These are phyloP conservation scores for Pseudobourletiella spinata DNA, from an alignment of 1,140 invertebrate genomes.

Conservation along the genomic window DNA sequence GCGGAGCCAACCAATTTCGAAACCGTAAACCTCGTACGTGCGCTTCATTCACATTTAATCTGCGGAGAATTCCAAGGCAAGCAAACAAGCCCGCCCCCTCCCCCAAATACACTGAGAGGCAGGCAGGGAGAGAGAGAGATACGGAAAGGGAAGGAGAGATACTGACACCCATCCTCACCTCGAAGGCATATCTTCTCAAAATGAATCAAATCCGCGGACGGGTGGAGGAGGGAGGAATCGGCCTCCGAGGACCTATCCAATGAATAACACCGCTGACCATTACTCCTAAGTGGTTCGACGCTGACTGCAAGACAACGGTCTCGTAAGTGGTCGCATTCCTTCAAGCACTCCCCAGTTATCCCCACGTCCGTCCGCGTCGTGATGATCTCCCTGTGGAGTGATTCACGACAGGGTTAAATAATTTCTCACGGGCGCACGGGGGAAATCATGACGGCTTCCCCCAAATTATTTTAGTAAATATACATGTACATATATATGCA, in stretches of 20 bases:
- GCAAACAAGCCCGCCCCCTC: no score
- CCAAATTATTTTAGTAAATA: neutral
- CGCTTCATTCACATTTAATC: no score
- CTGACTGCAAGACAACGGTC: slow-evolving; percentile 43
- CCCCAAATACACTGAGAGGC: no score
- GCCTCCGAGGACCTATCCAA: slow-evolving; percentile 41
- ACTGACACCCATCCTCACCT: no score
- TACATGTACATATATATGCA: neutral
- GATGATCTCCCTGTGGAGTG: slow-evolving; percentile 39
- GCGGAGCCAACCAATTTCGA: no score
- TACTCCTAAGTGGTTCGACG: slow-evolving; percentile 41
- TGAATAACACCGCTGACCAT: slow-evolving; percentile 42
- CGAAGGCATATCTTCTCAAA: slow-evolving; percentile 48
- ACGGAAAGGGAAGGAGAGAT: no score
- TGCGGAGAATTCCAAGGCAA: no score
- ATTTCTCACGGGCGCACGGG: no score
- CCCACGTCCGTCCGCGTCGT: slow-evolving; percentile 41
- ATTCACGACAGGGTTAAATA: no score
- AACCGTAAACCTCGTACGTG: no score
- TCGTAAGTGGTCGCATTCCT: slow-evolving; percentile 43
- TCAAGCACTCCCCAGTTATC: slow-evolving; percentile 43
- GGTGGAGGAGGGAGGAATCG: slow-evolving; percentile 39
- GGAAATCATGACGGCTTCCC: no score
- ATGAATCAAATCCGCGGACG: slow-evolving; percentile 42
- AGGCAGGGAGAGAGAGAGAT: no score